Evolutionary conservation across 2,888 invertebrate genomes (phyloP).

Genomic region (Eumacrocentrus americanus): DNA sequence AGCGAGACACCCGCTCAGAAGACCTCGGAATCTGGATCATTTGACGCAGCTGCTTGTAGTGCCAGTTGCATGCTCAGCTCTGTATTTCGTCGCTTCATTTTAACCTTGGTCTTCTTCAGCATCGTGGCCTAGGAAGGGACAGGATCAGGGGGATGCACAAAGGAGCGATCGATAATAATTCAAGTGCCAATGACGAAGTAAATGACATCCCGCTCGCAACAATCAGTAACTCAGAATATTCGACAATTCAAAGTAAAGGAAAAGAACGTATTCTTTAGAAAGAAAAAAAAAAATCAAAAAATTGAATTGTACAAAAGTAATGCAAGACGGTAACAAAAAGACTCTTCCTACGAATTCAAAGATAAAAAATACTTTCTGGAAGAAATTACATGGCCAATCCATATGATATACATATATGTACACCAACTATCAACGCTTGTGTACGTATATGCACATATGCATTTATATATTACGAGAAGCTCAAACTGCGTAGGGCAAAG

Average conservation of each 20-base stretch:
- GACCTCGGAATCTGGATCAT: conserved; percentile 62
- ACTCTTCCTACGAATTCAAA: conserved; percentile 7
- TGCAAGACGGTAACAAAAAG: conserved; percentile 20
- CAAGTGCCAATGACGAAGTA: conserved; percentile 36
- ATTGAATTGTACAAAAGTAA: conserved; percentile 25
- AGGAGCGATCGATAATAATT: conserved; percentile 37
- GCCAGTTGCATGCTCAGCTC: conserved; percentile 77
- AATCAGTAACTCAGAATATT: conserved; percentile 5
- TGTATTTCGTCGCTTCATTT: conserved; percentile 96
- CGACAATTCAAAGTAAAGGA: not conserved
- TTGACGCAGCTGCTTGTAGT: conserved; percentile 62
- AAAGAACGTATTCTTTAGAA: not conserved
- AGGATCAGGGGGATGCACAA: conserved; percentile 50
- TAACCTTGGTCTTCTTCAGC: conserved; percentile 97
- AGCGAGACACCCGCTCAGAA: conserved; percentile 38
- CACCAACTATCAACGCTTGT: conserved; percentile 16
- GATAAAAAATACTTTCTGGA: conserved; percentile 31
- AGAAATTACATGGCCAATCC: conserved; percentile 41
- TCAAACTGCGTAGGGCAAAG: conserved; percentile 46
- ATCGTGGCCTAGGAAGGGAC: conserved; percentile 90
- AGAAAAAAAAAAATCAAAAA: conserved; percentile 26
- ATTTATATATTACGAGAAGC: conserved; percentile 47
- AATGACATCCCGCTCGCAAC: conserved; percentile 31
- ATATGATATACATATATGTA: conserved; percentile 29
- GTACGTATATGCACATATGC: conserved; percentile 25